Evolutionary conservation across 2,888 invertebrate species (phyloP).

Genomic region (Chalcis sispes): DNA sequence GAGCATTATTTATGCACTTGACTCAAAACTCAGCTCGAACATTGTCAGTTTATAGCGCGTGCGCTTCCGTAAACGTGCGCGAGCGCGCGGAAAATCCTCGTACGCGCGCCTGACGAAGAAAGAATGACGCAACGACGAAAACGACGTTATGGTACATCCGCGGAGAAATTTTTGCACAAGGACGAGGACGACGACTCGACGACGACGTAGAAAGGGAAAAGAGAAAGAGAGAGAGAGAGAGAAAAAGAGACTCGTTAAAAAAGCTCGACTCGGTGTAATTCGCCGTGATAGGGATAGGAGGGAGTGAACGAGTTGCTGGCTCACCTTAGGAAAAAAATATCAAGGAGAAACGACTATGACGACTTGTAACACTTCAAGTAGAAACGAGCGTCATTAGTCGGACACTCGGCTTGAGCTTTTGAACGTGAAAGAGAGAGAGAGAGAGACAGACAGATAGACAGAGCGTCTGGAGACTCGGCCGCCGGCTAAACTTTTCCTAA

Average conservation of each 20-base stretch:
- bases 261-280: constrained; percentile 47
- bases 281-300: constrained; percentile 16
- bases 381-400: constrained; percentile 58
- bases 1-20: too few species aligned
- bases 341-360: too few species aligned
- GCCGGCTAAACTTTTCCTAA: constrained; percentile 46
- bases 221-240: constrained; percentile 2
- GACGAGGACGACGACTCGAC: not conserved
- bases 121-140: not conserved
- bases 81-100: not conserved
- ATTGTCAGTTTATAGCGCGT: too few species aligned
- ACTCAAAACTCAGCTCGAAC: too few species aligned
- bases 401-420: constrained; percentile 43
- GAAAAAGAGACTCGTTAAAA: not conserved
- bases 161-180: not conserved
- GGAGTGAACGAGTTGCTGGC: too few species aligned
- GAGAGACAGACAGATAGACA: too few species aligned
- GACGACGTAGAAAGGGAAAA: not conserved
- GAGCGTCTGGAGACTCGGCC: not conserved
- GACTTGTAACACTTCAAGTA: constrained; percentile 51
- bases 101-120: not conserved
- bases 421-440: too few species aligned
- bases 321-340: constrained; percentile 43
- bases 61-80: too few species aligned
- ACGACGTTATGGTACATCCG: too few species aligned